These are phyloP conservation scores for Epinotia bilunana DNA, from an alignment of 2,888 invertebrate genomes.

Conservation along the genomic window DNA sequence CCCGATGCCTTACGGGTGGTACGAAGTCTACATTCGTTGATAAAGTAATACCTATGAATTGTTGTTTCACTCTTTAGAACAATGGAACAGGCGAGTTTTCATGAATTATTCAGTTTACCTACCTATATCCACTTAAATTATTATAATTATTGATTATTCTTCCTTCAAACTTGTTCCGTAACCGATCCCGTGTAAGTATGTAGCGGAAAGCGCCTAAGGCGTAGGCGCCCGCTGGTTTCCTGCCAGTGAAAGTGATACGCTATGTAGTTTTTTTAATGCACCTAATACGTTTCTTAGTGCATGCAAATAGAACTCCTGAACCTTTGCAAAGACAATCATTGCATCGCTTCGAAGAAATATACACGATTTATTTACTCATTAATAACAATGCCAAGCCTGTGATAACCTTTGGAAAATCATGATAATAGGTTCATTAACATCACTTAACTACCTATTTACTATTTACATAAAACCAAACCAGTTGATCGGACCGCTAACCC, in stretches of 20 bases:
- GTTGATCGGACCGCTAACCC: neutral
- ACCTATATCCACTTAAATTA: too few species aligned
- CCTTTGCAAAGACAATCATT: neutral
- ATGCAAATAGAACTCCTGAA: neutral
- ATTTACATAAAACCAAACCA: neutral
- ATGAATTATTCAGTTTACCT: too few species aligned
- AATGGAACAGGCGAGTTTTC: neutral
- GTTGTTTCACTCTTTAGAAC: neutral
- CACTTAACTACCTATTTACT: neutral
- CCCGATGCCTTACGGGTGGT: conserved; percentile 6
- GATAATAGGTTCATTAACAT: conserved; percentile 24
- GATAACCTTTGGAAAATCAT: conserved; percentile 11
- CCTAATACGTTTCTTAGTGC: neutral
- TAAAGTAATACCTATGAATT: too few species aligned
- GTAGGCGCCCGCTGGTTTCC: too few species aligned
- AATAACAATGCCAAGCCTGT: neutral
- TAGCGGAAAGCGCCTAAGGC: too few species aligned
- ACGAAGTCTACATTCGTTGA: conserved; percentile 9
- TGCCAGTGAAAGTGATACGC: too few species aligned
- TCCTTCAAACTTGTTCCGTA: too few species aligned
- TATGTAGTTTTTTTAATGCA: too few species aligned
- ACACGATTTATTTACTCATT: neutral
- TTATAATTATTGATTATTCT: too few species aligned
- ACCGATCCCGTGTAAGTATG: too few species aligned
- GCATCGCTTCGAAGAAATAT: neutral